Evolutionary conservation across 1,140 invertebrate genomes (phyloP).

Genomic region (Meloidogyne chitwoodi): DNA sequence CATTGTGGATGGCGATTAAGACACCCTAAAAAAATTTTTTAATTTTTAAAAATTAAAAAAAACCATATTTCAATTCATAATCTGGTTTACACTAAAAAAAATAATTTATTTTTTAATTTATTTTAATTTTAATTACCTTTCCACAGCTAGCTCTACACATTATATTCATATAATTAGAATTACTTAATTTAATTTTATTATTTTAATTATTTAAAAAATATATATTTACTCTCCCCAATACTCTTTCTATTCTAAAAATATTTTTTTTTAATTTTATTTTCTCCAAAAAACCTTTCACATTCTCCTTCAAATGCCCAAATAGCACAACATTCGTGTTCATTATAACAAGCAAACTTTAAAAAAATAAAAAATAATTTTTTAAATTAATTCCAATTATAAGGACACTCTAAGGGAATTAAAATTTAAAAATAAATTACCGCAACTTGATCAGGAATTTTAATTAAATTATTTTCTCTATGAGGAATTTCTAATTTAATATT

Average conservation of each 20-base stretch:
- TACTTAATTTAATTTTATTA: not conserved
- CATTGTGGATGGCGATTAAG: constrained; percentile 34
- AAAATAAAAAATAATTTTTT: constrained; percentile 3
- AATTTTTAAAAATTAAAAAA: not conserved
- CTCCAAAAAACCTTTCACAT: constrained; percentile 4
- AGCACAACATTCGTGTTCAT: constrained; percentile 40
- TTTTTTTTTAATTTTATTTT: not conserved
- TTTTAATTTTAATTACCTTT: not conserved
- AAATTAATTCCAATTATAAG: not conserved
- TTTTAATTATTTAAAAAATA: not conserved
- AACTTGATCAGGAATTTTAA: not conserved
- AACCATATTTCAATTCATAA: constrained; percentile 23
- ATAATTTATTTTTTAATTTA: not conserved
- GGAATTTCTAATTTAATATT: not conserved
- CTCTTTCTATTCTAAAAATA: too few relatives aligned
- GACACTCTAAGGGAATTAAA: too few relatives aligned
- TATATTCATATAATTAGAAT: constrained; percentile 32
- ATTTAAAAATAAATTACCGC: not conserved
- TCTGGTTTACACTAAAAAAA: constrained; percentile 16
- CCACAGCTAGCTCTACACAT: constrained; percentile 41
- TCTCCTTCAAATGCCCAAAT: constrained; percentile 35
- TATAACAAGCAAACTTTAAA: constrained; percentile 23
- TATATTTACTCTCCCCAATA: too few relatives aligned
- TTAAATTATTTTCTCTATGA: not conserved
- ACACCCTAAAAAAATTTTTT: constrained; percentile 28